Conservation (phyloP, 92 coral and sea anemone genomes). For the Phenganax subtilis region DNA sequence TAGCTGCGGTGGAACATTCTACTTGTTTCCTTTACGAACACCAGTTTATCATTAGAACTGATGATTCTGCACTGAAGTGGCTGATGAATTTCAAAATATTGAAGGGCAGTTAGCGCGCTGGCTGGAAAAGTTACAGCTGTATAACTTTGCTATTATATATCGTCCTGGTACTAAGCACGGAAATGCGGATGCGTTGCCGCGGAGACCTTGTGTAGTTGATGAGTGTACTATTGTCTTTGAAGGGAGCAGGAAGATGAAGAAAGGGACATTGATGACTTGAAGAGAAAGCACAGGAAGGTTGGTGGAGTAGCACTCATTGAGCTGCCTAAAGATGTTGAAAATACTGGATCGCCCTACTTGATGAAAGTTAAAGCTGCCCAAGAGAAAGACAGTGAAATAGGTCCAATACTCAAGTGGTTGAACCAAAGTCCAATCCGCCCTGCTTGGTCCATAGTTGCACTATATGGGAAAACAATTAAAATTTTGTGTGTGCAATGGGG, state of each 20-base stretch:
- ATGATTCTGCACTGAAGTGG: not conserved
- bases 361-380: not conserved
- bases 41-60: not conserved
- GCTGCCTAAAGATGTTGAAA: too few relatives aligned
- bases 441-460: constrained; percentile 8
- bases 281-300: too few relatives aligned
- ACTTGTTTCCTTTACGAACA: not conserved
- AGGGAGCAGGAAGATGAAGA: not conserved
- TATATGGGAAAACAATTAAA: not conserved
- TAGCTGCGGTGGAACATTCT: not conserved
- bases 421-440: constrained; percentile 20
- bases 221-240: not conserved
- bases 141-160: not conserved
- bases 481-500: constrained; percentile 26
- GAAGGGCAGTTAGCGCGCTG: constrained; percentile 12
- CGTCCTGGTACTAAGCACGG: constrained; percentile 1
- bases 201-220: not conserved
- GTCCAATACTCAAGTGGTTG: not conserved
- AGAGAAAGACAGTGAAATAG: not conserved
- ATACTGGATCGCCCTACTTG: too few relatives aligned
- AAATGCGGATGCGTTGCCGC: constrained; percentile 4
- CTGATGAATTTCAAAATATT: not conserved
- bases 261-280: too few relatives aligned
- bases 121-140: not conserved
- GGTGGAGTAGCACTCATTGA: too few relatives aligned